Percentiles rank a stretch among this genome's conserved stretches.
Evolutionary conservation across 2,113 vertebrate species (phyloP).

Genomic region (Sakesphorus luctuosus): DNA sequence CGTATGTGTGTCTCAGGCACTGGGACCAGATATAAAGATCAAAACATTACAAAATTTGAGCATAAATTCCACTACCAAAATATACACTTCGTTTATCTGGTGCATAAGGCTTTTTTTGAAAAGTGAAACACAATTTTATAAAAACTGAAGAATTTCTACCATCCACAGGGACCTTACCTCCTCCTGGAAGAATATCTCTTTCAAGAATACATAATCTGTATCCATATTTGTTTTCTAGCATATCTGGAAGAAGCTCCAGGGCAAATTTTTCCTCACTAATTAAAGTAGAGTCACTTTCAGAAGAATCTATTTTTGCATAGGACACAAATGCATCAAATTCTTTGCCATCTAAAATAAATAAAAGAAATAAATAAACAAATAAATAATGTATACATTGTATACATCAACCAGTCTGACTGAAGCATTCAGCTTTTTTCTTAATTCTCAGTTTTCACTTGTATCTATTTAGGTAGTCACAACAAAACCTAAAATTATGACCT

Average conservation of each 20-base stretch:
- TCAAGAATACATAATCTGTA: conserved; percentile 88
- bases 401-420: neutral
- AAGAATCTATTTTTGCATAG: conserved; percentile 69
- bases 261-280: conserved; percentile 76
- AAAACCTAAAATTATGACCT: neutral
- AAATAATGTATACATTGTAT: neutral
- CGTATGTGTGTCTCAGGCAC: fast-evolving
- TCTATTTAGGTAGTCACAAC: neutral
- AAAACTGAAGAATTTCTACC: neutral
- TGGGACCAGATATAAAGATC: neutral
- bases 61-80: neutral
- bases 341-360: conserved; percentile 77
- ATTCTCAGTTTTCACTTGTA: neutral
- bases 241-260: conserved; percentile 75
- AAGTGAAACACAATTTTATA: neutral
- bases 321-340: conserved; percentile 90
- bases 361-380: neutral
- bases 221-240: conserved; percentile 85
- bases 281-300: neutral
- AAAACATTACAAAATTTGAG: neutral
- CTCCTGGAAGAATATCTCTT: conserved; percentile 88
- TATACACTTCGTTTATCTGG: neutral
- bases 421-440: neutral
- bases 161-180: conserved; percentile 75
- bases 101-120: neutral